A percentile compares a stretch with the other conserved stretches of the same genome.
These are phyloP conservation scores for Lycaon pictus DNA, from an alignment of 2,113 vertebrate species.

Conservation along the genomic window DNA sequence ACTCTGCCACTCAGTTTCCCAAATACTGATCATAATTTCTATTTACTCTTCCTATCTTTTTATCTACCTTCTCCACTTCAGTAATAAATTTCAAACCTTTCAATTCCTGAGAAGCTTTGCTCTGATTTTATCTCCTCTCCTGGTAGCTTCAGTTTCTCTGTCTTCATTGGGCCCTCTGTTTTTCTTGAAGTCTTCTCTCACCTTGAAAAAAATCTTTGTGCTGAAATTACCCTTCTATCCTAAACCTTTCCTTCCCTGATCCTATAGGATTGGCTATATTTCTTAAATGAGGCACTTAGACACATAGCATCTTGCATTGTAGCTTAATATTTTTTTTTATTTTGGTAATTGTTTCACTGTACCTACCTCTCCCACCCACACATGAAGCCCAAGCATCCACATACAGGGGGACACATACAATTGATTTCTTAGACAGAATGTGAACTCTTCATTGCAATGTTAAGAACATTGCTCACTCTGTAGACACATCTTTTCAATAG, in stretches of 20 bases:
- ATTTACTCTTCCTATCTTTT: not conserved
- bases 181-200: not conserved
- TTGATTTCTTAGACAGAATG: not conserved
- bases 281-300: not conserved
- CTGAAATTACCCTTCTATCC: not conserved
- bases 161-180: not conserved
- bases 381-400: not conserved
- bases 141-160: not conserved
- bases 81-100: not conserved
- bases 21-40: not conserved
- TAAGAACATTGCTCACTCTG: not conserved
- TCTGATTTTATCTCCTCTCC: not conserved
- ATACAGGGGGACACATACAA: not conserved
- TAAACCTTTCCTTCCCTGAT: not conserved
- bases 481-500: not conserved
- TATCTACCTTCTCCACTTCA: not conserved
- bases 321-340: not conserved
- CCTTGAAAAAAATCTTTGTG: not conserved
- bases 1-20: not conserved
- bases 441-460: not conserved
- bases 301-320: not conserved
- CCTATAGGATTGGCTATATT: not conserved
- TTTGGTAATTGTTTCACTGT: not conserved
- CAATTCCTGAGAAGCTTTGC: not conserved
- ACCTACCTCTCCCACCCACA: no score